These are phyloP conservation scores for Meriones unguiculatus DNA, from an alignment of 2,113 vertebrate species.

Conservation along the genomic window DNA sequence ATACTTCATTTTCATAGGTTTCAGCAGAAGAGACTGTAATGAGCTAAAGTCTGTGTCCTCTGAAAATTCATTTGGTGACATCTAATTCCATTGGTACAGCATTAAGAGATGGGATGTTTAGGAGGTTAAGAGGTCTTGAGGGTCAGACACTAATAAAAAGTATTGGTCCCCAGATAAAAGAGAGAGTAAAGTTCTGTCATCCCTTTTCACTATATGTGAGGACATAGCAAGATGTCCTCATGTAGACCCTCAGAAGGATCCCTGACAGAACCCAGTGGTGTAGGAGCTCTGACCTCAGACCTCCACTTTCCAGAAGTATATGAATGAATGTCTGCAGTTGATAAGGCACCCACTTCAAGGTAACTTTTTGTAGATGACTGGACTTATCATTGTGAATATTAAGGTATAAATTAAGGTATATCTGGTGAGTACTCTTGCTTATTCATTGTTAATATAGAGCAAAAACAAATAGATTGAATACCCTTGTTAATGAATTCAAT, in stretches of 20 bases:
- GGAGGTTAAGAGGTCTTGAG: background rate
- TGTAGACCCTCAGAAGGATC: background rate
- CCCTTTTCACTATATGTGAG: background rate
- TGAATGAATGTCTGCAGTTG: background rate
- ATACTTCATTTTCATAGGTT: background rate
- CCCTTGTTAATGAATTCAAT: background rate
- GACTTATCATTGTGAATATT: background rate
- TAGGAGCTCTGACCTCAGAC: background rate
- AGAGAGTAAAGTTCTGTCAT: no score
- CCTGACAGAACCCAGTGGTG: background rate
- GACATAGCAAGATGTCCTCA: background rate
- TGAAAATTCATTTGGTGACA: background rate
- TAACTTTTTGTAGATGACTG: background rate
- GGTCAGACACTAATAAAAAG: no score
- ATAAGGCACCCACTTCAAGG: background rate
- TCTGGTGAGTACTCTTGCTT: background rate
- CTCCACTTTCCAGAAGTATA: background rate
- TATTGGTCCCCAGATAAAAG: background rate
- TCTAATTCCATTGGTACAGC: background rate
- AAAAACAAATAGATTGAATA: slow-evolving; percentile 4
- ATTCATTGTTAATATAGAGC: background rate
- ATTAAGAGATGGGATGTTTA: background rate
- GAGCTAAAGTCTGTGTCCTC: background rate
- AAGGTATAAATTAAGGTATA: background rate
- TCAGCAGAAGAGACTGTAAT: background rate